Evolutionary conservation across 1,140 invertebrate species (phyloP), one percentile per base, ranked within the genome.

Genomic region (Cyphomyrmex costatus): DNA sequence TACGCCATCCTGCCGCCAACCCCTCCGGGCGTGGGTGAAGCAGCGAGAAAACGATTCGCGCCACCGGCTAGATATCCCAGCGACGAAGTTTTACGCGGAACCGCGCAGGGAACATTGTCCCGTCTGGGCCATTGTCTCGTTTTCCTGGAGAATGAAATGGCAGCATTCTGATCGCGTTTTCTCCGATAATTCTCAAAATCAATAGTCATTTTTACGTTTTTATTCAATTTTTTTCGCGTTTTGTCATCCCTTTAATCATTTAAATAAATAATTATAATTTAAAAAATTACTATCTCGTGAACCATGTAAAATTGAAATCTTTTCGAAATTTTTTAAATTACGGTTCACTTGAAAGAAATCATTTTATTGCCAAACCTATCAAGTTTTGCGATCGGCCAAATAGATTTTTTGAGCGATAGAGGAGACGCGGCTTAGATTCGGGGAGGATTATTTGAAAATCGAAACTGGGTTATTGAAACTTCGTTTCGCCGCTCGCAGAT

Each of bases 41-140:
- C 89, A 88, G 89, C 90, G 90, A 92, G 90, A 92, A 92, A 91
- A 92, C 86, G 88, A 86, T 86, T 86, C 90, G 87, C 80, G 85
- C 77, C 88, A 89, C 71, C 71, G 83, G 68, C 88, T 76, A 63
- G 73, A 76, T 84, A 68, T 85, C 65, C 61, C 86, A 42, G 24
- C 79, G 68, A 74, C 79, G 19, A 83, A 83, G 68, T 83, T 83
- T 83, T 61, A 68, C 79, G 36, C 68, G 65, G 46, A 8, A 70
- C 63, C 78, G 63, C 14, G 21, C 77, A 27, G 78, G 33, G 65
- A 60, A 60, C 36, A 74, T 83, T 83, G 53, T 83, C 56, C 27
- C 79, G 66, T 24, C 68, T 46, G 36, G 4, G 27, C 79, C 53
- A 83, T 83, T 74, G 79, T 83, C 36, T 83, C 27, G 68, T 60